Conservation (phyloP, 2,888 invertebrate species). For the Heliconius cydno region DNA sequence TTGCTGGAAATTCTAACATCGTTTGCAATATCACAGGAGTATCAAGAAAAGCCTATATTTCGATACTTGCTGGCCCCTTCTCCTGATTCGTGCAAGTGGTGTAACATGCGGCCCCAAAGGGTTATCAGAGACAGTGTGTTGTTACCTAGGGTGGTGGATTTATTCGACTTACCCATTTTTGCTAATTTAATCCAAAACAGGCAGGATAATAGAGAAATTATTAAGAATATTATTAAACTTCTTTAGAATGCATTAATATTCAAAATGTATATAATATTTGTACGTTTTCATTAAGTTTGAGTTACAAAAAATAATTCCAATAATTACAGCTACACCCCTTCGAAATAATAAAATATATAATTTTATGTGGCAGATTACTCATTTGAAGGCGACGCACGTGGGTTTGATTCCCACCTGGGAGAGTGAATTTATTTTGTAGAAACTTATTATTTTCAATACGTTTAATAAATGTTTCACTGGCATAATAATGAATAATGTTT, state of each 20-base stretch:
- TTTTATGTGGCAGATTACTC: neutral
- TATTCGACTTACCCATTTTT: conserved; percentile 44
- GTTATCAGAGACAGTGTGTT: conserved; percentile 16
- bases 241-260: neutral
- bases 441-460: neutral
- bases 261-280: neutral
- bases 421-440: too few relatives aligned
- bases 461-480: neutral
- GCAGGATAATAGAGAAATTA: conserved; percentile 31
- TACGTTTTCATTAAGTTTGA: neutral
- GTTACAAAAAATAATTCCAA: neutral
- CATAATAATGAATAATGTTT: neutral
- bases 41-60: conserved; percentile 29
- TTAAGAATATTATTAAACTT: conserved; percentile 30
- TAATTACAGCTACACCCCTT: neutral
- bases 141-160: conserved; percentile 32
- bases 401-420: too few relatives aligned
- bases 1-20: conserved; percentile 21
- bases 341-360: neutral
- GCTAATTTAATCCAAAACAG: conserved; percentile 37
- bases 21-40: neutral
- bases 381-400: too few relatives aligned
- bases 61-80: conserved; percentile 38
- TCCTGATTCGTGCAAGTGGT: conserved; percentile 46
- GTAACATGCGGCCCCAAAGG: conserved; percentile 46